Percentiles rank a stretch among this genome's conserved stretches.
phyloP scores from a whole-genome alignment of 2,797 vertebrate genomes.

The Sorex maritimensis region DNA sequence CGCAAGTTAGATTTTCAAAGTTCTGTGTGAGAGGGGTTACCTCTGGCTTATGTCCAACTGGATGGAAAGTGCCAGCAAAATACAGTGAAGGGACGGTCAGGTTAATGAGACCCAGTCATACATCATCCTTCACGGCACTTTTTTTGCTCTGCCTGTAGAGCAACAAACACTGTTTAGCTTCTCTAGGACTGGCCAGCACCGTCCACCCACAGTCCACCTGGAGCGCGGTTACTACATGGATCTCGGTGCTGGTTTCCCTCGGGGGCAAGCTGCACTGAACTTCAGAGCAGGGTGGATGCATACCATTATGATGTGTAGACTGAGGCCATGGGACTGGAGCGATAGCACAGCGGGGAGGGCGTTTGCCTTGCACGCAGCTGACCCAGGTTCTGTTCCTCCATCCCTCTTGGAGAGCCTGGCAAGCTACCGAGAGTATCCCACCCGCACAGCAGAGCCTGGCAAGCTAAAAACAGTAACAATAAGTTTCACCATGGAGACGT shows the following conservation, averaged over 20 bases:
- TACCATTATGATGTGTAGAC: neutral
- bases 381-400: too few species aligned
- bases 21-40: constrained; percentile 73
- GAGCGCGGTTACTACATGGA: neutral
- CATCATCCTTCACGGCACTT: neutral
- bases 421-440: too few species aligned
- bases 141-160: neutral
- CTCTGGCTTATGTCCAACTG: constrained; percentile 54
- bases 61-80: constrained; percentile 51
- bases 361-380: too few species aligned
- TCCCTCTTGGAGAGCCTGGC: too few species aligned
- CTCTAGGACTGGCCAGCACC: neutral
- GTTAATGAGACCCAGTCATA: constrained; percentile 1
- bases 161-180: neutral
- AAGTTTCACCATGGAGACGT: too few species aligned
- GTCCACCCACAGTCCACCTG: neutral
- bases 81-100: neutral
- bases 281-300: neutral
- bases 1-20: constrained; percentile 63
- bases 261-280: neutral
- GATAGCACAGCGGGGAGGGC: too few species aligned
- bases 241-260: neutral
- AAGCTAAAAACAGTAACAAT: too few species aligned
- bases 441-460: too few species aligned
- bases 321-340: too few species aligned